Evolutionary conservation across 2,888 invertebrate species (phyloP).

Genomic region (Athrips mouffetella): DNA sequence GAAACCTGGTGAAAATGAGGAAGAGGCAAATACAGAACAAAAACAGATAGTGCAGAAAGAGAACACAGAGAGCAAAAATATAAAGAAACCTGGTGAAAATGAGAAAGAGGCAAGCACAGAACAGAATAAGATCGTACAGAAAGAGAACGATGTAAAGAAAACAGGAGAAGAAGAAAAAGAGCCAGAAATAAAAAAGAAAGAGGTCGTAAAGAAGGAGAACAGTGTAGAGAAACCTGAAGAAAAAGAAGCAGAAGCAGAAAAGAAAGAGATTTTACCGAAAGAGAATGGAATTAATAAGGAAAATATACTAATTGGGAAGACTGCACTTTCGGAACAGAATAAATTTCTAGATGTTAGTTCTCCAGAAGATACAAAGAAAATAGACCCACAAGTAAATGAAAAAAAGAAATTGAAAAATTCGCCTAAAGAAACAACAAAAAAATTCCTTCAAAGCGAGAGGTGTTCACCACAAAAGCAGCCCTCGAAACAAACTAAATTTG

Average conservation of each 20-base stretch:
- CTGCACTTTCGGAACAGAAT: constrained; percentile 10
- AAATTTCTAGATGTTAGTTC: neutral
- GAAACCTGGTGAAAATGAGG: neutral
- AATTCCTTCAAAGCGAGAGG: constrained; percentile 38
- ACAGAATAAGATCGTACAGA: no score
- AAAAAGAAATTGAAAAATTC: constrained; percentile 18
- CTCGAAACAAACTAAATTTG: constrained; percentile 47
- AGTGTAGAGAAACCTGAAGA: constrained; percentile 3
- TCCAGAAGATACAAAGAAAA: neutral
- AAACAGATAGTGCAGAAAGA: constrained; percentile 2
- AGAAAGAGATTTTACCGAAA: neutral
- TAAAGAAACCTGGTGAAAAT: neutral
- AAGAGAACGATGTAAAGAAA: no score
- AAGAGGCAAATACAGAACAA: neutral
- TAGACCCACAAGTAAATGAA: neutral
- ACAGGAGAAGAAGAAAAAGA: no score
- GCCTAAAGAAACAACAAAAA: constrained; percentile 32
- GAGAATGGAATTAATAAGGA: constrained; percentile 9
- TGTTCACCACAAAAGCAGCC: constrained; percentile 26
- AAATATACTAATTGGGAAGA: neutral
- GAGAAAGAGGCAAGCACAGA: no score
- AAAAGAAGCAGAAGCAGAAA: neutral
- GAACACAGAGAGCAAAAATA: neutral
- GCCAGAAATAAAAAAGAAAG: no score
- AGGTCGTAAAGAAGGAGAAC: no score